phyloP scores from a whole-genome alignment of 2,888 invertebrate species.

The Sphaerophoria rueppellii region DNA sequence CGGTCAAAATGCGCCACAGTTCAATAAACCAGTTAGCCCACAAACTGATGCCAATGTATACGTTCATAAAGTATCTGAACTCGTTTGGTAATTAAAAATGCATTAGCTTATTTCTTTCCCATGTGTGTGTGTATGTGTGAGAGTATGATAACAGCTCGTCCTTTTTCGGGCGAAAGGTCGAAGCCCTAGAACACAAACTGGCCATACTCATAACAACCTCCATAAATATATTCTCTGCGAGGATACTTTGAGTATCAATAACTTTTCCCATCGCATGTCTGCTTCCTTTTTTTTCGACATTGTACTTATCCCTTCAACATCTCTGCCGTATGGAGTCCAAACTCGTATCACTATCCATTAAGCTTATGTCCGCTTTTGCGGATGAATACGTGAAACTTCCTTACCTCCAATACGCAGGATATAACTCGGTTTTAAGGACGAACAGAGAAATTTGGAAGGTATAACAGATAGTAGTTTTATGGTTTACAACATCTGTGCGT shows the following conservation, averaged over 20 bases:
- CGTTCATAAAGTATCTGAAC: background rate
- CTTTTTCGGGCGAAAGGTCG: background rate
- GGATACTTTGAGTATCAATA: slow-evolving; percentile 23
- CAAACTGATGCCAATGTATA: background rate
- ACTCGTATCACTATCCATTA: slow-evolving; percentile 36
- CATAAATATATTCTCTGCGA: background rate
- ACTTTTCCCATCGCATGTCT: slow-evolving; percentile 29
- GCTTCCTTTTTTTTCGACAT: background rate
- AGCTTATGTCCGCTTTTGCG: background rate
- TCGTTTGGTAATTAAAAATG: slow-evolving; percentile 59
- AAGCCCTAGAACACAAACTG: background rate
- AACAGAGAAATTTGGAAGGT: background rate
- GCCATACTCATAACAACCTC: background rate
- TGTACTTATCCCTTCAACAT: slow-evolving; percentile 29
- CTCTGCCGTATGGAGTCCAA: background rate
- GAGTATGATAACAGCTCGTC: slow-evolving; percentile 33
- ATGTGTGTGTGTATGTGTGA: slow-evolving; percentile 11
- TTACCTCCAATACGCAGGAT: slow-evolving; percentile 23
- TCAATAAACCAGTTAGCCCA: slow-evolving; percentile 21
- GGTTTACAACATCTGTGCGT: slow-evolving; percentile 7
- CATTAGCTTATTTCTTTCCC: slow-evolving; percentile 42
- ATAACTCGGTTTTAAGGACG: background rate
- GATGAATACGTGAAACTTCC: slow-evolving; percentile 2
- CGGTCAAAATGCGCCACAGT: slow-evolving; percentile 10
- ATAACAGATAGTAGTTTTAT: slow-evolving; percentile 7